These are phyloP conservation scores for Polyergus mexicanus DNA, from an alignment of 1,140 invertebrate species.

Conservation along the genomic window DNA sequence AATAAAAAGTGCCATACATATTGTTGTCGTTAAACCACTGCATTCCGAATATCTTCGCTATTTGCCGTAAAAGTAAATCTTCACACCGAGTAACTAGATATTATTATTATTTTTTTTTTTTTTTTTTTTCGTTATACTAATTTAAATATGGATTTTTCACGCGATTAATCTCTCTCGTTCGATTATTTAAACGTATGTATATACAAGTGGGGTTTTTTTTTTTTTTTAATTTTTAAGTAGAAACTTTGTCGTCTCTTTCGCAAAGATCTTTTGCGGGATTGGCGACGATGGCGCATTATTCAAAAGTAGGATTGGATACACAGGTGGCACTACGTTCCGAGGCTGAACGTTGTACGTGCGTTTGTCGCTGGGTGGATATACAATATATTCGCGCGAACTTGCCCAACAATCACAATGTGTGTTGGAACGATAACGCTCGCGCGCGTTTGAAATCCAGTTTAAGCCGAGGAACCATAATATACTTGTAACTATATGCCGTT, in stretches of 20 bases:
- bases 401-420: conserved; percentile 65
- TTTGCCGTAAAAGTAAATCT: neutral
- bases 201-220: neutral
- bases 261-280: neutral
- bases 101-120: neutral
- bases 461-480: conserved; percentile 67
- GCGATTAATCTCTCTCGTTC: too few relatives aligned
- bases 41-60: neutral
- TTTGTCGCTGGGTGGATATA: conserved; percentile 27
- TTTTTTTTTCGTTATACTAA: neutral
- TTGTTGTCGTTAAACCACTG: conserved; percentile 6
- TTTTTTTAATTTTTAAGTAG: neutral
- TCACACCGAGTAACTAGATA: neutral
- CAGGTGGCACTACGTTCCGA: conserved; percentile 37
- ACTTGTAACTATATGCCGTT: conserved; percentile 62
- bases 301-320: conserved; percentile 53
- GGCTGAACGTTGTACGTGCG: conserved; percentile 33
- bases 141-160: conserved; percentile 15
- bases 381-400: conserved; percentile 44
- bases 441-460: conserved; percentile 70
- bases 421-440: conserved; percentile 69
- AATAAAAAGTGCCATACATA: conserved; percentile 23
- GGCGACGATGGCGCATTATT: conserved; percentile 38
- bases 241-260: neutral
- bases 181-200: neutral